Percentiles rank a stretch among this genome's conserved stretches.
Evolutionary conservation across 2,888 invertebrate genomes (phyloP).

Genomic region (Eupithecia centaureata): DNA sequence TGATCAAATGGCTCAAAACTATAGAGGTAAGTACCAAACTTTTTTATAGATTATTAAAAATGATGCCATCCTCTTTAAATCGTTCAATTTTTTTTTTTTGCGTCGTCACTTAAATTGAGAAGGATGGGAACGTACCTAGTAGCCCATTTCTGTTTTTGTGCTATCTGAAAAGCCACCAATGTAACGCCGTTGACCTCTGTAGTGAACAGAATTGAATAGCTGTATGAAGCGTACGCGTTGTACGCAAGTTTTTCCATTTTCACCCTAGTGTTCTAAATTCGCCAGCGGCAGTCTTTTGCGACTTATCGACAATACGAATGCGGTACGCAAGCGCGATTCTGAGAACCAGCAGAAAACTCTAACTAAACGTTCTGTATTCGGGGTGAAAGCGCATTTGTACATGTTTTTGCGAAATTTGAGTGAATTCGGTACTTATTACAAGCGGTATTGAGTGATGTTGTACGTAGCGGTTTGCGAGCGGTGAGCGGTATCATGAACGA

Average conservation of each 20-base stretch:
- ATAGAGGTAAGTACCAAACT: no score
- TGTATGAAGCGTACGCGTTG: not conserved
- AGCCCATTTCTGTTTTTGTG: no score
- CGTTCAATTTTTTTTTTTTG: no score
- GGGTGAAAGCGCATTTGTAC: conserved; percentile 27
- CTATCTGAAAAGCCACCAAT: no score
- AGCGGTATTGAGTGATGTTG: conserved; percentile 19
- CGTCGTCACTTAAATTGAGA: no score
- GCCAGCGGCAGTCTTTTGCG: conserved; percentile 13
- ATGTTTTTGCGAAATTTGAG: conserved; percentile 21
- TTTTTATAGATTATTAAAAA: no score
- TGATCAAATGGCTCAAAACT: no score
- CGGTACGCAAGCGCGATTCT: conserved; percentile 33
- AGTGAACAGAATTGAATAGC: not conserved
- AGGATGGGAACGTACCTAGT: no score
- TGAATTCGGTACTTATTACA: conserved; percentile 23
- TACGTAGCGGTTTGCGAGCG: not conserved
- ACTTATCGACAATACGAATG: conserved; percentile 34
- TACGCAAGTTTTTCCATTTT: not conserved
- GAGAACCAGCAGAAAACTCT: conserved; percentile 23
- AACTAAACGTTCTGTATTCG: conserved; percentile 30
- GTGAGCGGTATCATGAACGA: conserved; percentile 12
- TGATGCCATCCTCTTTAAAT: no score
- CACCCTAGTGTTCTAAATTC: conserved; percentile 13
- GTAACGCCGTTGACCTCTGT: no score